Conservation (phyloP, 2,888 invertebrate genomes). For the Cecidostiba fungosa region DNA sequence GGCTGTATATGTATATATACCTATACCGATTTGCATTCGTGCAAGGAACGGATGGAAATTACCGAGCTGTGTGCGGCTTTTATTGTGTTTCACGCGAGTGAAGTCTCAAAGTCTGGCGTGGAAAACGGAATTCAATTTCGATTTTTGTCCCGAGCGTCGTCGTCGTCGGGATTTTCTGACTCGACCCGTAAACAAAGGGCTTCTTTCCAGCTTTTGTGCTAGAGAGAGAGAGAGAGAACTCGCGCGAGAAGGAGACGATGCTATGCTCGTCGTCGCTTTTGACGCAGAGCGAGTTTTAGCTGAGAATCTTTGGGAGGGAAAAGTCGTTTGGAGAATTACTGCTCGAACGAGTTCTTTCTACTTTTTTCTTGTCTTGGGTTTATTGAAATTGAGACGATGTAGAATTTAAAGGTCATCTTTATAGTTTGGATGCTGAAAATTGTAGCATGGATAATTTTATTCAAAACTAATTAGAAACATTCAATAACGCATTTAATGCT, state of each 20-base stretch:
- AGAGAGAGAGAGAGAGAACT: not conserved
- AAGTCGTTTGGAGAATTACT: not conserved
- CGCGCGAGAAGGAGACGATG: not conserved
- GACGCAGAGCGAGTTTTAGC: not conserved
- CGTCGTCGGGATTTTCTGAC: not conserved
- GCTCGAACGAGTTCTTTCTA: not conserved
- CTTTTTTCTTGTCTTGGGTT: not conserved
- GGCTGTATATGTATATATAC: not conserved
- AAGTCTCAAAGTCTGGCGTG: conserved; percentile 20
- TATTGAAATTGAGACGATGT: too few species aligned
- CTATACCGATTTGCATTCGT: conserved; percentile 19
- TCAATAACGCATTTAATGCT: too few species aligned
- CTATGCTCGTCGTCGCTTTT: not conserved
- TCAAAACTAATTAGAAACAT: too few species aligned
- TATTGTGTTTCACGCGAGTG: conserved; percentile 26
- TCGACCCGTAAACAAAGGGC: conserved; percentile 13
- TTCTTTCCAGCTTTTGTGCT: not conserved
- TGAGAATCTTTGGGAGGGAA: not conserved
- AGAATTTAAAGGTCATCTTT: too few species aligned
- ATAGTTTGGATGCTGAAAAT: too few species aligned
- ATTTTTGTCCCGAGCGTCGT: not conserved
- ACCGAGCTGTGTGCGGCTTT: not conserved
- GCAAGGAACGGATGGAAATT: not conserved
- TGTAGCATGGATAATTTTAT: too few species aligned
- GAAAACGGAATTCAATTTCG: conserved; percentile 47